Percentiles rank a stretch among this genome's conserved stretches.
phyloP scores from a whole-genome alignment of 30 jellyfish, hydroid and myxozoan species.

The Aurelia aurita complex sp. Pacific region DNA sequence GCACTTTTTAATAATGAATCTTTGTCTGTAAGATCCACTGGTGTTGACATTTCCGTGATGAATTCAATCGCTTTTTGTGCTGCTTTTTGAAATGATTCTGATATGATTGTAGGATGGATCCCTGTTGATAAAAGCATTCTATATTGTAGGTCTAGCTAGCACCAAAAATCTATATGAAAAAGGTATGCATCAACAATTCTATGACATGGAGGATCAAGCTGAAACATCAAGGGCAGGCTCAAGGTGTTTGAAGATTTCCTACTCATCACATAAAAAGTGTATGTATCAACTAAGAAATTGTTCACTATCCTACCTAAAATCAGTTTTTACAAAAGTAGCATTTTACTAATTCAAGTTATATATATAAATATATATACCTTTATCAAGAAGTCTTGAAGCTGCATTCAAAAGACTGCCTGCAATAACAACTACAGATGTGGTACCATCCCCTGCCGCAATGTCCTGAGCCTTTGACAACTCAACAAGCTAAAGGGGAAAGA shows the following conservation, averaged over 20 bases:
- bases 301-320: too few relatives aligned
- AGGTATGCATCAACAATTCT: too few relatives aligned
- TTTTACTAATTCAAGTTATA: too few relatives aligned
- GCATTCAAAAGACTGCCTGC: constrained; percentile 96
- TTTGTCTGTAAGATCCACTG: constrained; percentile 91
- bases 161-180: background rate
- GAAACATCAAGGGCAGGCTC: too few relatives aligned
- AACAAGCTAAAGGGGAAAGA: constrained; percentile 66
- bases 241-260: too few relatives aligned
- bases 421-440: constrained; percentile 97
- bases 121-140: constrained; percentile 19
- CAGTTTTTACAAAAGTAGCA: too few relatives aligned
- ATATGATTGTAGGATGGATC: constrained; percentile 95
- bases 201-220: too few relatives aligned
- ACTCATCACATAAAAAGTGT: too few relatives aligned
- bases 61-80: constrained; percentile 77
- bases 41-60: constrained; percentile 79
- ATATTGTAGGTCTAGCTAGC: background rate
- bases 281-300: too few relatives aligned
- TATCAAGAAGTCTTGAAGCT: constrained; percentile 81
- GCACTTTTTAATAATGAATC: constrained; percentile 96
- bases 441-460: constrained; percentile 99
- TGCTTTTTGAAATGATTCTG: constrained; percentile 96
- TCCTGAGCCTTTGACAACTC: constrained; percentile 98
- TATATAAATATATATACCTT: constrained; percentile 26